phyloP scores from a whole-genome alignment of 2,888 invertebrate genomes.

The Rugalucina vietnamica region DNA sequence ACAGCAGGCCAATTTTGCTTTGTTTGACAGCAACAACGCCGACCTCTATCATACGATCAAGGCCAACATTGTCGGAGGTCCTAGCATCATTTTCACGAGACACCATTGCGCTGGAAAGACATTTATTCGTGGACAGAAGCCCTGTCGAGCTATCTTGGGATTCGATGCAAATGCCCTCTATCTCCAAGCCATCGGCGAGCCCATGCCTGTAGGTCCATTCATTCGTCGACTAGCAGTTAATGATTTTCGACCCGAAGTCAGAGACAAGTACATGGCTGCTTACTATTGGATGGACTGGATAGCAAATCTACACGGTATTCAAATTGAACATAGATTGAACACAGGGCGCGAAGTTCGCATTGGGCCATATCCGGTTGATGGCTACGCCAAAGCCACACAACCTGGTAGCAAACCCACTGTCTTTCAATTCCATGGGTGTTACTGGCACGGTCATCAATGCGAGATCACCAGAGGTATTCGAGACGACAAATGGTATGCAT shows the following conservation, averaged over 20 bases:
- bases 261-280: constrained; percentile 45
- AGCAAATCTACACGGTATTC: background rate
- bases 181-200: constrained; percentile 47
- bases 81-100: constrained; percentile 34
- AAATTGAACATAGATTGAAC: constrained; percentile 42
- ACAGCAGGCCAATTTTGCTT: constrained; percentile 45
- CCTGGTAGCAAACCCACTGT: constrained; percentile 24
- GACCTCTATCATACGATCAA: constrained; percentile 41
- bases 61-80: constrained; percentile 27
- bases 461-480: constrained; percentile 27
- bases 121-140: constrained; percentile 35
- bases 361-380: constrained; percentile 45
- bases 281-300: constrained; percentile 59
- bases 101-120: constrained; percentile 43
- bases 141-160: constrained; percentile 45
- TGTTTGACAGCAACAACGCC: constrained; percentile 54
- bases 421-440: constrained; percentile 54
- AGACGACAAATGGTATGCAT: constrained; percentile 41
- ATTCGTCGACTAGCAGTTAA: constrained; percentile 36
- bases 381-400: constrained; percentile 13
- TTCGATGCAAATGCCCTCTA: constrained; percentile 63
- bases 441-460: constrained; percentile 47
- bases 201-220: constrained; percentile 58
- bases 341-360: constrained; percentile 30
- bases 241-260: constrained; percentile 49